phyloP scores from a whole-genome alignment of 2,888 invertebrate species.

The Arrhopalites spinosus region DNA sequence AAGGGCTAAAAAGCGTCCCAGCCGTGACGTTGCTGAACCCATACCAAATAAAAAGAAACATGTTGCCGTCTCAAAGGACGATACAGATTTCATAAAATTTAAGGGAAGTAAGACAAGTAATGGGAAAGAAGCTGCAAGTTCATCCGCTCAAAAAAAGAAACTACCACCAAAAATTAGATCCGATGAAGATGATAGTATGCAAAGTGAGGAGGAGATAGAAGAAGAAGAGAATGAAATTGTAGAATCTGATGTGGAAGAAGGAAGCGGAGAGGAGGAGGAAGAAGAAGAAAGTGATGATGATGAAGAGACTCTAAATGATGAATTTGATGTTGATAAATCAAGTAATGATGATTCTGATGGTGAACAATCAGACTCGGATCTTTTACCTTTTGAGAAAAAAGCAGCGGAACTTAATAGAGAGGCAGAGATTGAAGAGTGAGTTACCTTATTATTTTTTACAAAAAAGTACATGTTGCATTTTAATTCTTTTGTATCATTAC shows the following conservation, averaged over 20 bases:
- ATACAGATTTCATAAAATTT: neutral
- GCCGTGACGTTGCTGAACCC: neutral
- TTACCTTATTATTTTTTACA: constrained; percentile 23
- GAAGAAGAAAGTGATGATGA: constrained; percentile 58
- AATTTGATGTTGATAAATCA: constrained; percentile 31
- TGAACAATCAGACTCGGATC: constrained; percentile 66
- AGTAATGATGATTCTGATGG: constrained; percentile 53
- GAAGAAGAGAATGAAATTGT: constrained; percentile 43
- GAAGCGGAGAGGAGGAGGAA: constrained; percentile 60
- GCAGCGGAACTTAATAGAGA: constrained; percentile 77
- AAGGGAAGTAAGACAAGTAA: neutral
- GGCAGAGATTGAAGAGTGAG: constrained; percentile 68
- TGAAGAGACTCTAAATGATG: constrained; percentile 47
- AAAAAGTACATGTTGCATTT: neutral
- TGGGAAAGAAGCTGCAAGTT: neutral
- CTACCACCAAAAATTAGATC: constrained; percentile 45
- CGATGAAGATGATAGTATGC: constrained; percentile 57
- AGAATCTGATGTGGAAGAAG: constrained; percentile 58
- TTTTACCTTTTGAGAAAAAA: constrained; percentile 84
- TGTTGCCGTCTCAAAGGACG: neutral
- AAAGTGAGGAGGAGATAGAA: constrained; percentile 30
- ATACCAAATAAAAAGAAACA: constrained; percentile 23
- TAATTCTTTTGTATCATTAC: neutral
- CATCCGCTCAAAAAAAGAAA: neutral
- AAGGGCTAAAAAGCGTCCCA: neutral